Conservation (phyloP, 64 coral and sea anemone species). For the Montipora efflorescens region DNA sequence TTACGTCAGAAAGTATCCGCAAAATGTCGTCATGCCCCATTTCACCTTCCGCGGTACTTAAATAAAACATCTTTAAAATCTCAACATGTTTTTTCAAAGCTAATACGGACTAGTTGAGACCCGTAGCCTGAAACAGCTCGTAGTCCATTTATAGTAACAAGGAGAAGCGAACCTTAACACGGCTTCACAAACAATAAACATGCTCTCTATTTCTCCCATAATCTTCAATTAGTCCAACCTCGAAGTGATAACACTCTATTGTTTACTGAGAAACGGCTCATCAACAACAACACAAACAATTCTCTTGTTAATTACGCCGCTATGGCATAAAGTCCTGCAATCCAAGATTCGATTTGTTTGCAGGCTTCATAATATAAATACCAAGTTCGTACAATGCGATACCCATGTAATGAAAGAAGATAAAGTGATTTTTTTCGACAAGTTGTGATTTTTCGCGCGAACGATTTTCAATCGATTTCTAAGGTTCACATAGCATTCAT, state of each 20-base stretch:
- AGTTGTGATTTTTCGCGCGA: neutral
- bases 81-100: too few relatives aligned
- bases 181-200: neutral
- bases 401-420: neutral
- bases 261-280: constrained; percentile 2
- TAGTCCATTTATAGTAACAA: neutral
- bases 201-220: neutral
- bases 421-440: too few relatives aligned
- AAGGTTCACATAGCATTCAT: constrained; percentile 18
- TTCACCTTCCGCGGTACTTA: too few relatives aligned
- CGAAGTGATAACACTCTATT: constrained; percentile 24
- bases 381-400: too few relatives aligned
- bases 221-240: neutral
- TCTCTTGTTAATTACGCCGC: constrained; percentile 12
- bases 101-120: neutral
- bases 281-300: constrained; percentile 3
- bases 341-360: too few relatives aligned
- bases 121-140: neutral
- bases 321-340: neutral
- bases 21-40: too few relatives aligned
- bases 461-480: neutral
- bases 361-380: too few relatives aligned
- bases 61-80: too few relatives aligned
- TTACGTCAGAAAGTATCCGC: too few relatives aligned
- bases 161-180: neutral